phyloP scores from a whole-genome alignment of 1,140 invertebrate genomes.

The Centruroides vittatus region DNA sequence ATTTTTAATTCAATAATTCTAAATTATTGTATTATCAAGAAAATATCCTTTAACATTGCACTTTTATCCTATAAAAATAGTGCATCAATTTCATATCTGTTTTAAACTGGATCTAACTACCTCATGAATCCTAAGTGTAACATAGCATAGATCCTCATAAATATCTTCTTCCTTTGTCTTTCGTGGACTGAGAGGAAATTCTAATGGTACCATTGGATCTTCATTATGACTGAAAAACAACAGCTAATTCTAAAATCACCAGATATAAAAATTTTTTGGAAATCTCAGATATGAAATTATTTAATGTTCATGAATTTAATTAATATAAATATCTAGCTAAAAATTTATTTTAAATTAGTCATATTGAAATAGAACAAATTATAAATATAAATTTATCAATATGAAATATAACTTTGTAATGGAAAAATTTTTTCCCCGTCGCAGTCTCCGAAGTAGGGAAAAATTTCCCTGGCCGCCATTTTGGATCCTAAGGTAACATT shows the following conservation, averaged over 20 bases:
- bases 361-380: no score
- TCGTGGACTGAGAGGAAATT: constrained; percentile 12
- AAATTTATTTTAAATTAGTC: no score
- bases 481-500: no score
- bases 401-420: no score
- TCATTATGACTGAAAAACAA: constrained; percentile 13
- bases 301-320: neutral
- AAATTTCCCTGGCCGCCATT: no score
- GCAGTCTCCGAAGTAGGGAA: no score
- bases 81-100: neutral
- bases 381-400: no score
- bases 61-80: neutral
- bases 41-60: neutral
- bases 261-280: neutral
- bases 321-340: no score
- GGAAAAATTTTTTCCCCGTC: no score
- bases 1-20: no score
- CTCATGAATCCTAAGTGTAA: constrained; percentile 42
- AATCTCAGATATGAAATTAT: neutral
- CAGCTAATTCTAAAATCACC: neutral
- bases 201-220: constrained; percentile 15
- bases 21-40: no score
- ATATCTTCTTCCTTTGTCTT: constrained; percentile 59
- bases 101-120: constrained; percentile 6
- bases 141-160: constrained; percentile 75